Conservation (phyloP, 2,888 invertebrate genomes). For the Digitonthophagus gazella region DNA sequence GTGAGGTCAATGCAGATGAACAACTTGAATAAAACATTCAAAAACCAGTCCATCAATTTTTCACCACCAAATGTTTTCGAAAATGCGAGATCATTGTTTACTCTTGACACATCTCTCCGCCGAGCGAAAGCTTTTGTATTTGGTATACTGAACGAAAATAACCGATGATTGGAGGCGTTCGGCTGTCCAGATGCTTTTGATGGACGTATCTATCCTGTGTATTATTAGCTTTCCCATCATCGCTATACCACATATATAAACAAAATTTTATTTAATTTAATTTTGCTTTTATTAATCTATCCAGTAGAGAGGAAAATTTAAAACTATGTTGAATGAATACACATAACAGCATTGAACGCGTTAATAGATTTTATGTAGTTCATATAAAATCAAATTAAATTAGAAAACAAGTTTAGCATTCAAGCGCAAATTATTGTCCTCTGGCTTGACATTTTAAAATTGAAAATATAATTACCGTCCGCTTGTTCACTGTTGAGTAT, state of each 20-base stretch:
- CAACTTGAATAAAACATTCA: background rate
- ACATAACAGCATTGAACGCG: no score
- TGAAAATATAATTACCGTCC: background rate
- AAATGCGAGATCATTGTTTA: background rate
- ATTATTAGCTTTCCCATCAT: background rate
- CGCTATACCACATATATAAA: no score
- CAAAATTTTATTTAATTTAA: no score
- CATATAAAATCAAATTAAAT: no score
- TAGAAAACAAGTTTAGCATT: background rate
- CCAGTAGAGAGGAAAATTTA: no score
- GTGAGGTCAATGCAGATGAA: background rate
- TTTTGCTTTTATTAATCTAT: no score
- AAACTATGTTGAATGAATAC: no score
- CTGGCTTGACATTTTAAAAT: background rate
- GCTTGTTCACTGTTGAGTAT: background rate
- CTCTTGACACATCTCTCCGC: background rate
- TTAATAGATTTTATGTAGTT: no score
- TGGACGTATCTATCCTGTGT: background rate
- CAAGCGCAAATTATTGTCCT: background rate
- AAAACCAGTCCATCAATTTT: background rate
- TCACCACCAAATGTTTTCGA: background rate
- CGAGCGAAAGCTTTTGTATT: background rate
- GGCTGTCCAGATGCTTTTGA: background rate
- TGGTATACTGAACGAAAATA: background rate
- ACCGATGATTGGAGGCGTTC: background rate